Evolutionary conservation across 2,113 vertebrate species (phyloP).

Genomic region (Cyprinus carpio): DNA sequence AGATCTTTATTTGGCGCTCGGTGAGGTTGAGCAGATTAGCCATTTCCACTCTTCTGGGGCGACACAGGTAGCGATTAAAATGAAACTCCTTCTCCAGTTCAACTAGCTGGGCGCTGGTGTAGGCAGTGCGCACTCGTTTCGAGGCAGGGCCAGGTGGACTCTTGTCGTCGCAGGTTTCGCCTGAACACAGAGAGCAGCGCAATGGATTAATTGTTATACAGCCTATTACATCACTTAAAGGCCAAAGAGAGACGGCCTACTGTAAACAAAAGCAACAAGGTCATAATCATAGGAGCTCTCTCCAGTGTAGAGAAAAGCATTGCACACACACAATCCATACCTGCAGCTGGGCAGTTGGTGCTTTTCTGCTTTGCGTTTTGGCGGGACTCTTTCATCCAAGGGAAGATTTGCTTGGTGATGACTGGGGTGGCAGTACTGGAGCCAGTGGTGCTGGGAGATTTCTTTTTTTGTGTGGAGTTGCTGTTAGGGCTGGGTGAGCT

Average conservation of each 20-base stretch:
- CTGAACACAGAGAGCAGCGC: slow-evolving; percentile 67
- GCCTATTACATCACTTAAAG: slow-evolving; percentile 10
- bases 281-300: not conserved
- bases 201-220: not conserved
- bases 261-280: not conserved
- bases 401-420: slow-evolving; percentile 97
- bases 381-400: slow-evolving; percentile 98
- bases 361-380: slow-evolving; percentile 95
- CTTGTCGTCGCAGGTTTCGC: slow-evolving; percentile 95
- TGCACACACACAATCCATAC: slow-evolving; percentile 70
- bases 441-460: slow-evolving; percentile 80
- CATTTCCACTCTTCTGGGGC: slow-evolving; percentile 97
- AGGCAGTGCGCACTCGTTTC: slow-evolving; percentile 95
- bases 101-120: slow-evolving; percentile 96
- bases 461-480: slow-evolving; percentile 89
- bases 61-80: slow-evolving; percentile 97
- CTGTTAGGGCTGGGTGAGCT: slow-evolving; percentile 86
- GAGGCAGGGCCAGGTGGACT: slow-evolving; percentile 95
- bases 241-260: slow-evolving; percentile 7
- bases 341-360: slow-evolving; percentile 87
- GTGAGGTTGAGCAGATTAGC: slow-evolving; percentile 97
- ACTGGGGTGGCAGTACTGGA: slow-evolving; percentile 79
- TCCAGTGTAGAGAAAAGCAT: slow-evolving; percentile 2
- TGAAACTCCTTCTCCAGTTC: slow-evolving; percentile 99
- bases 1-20: slow-evolving; percentile 99